Evolutionary conservation across 2,797 vertebrate species (phyloP), one percentile per base, ranked within the genome.

Genomic region (Esox lucius): DNA sequence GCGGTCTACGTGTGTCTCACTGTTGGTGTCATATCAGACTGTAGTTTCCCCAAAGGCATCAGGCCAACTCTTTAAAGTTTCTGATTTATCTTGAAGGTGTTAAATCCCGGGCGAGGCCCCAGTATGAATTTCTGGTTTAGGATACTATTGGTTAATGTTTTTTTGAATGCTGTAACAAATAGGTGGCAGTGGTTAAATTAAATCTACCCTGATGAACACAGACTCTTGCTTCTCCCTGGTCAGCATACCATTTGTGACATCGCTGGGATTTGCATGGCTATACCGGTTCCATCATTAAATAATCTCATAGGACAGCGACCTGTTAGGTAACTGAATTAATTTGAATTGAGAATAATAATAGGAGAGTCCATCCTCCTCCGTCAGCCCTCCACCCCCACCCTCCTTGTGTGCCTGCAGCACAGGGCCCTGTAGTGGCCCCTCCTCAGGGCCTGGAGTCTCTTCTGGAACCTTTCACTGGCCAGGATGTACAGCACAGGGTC

Each of bases 401-500:
- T 88, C 74, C 84, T 79, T 68, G 72, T 82, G 49, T 71, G 80
- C 17, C 86, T 84, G 78, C 87, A 87, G 78, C 86, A 90, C 68
- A 90, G 64, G 51, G 76, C 83, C 59, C 42, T 78, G 74, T 65
- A 74, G 24, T 1, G 42, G 39, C 35, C 66, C 68, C 75, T 78
- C 53, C 79, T 88, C 28, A 90, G 68, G 22, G 81, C 83, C 75
- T 75, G 81, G 67, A 90, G 77, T 76, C 82, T 87, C 75, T 76
- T 89, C 78, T 85, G 92, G 84, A 94, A 92, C 46, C 87, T 87
- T 71, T 94, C 91, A 77, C 90, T 94, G 31, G 93, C 92, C 80
- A 94, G n/a, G 0, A 94, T 91, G 73, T 95, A 96, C 73, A 95
- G 92, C 26, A 95, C 76, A 1, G 94, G 94, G 80, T 96, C 93